Percentiles rank a stretch among this genome's conserved stretches.
Evolutionary conservation across 2,113 vertebrate genomes (phyloP).

Genomic region (Dasyprocta punctata): DNA sequence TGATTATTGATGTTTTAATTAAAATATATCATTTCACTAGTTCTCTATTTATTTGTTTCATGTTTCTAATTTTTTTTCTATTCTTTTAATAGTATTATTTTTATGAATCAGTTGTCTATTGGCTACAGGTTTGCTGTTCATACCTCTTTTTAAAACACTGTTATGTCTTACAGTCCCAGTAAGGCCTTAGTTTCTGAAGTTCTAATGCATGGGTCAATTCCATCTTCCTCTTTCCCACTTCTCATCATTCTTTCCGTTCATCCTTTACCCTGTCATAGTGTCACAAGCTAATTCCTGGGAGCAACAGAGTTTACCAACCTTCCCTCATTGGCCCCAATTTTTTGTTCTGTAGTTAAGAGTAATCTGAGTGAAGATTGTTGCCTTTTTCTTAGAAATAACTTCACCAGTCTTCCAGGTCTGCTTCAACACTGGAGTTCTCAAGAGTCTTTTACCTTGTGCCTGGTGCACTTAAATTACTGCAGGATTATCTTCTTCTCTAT

Average conservation of each 20-base stretch:
- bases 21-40: background rate
- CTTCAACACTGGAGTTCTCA: background rate
- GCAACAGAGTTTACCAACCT: background rate
- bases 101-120: background rate
- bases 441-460: background rate
- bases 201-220: background rate
- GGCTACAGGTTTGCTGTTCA: background rate
- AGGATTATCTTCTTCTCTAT: background rate
- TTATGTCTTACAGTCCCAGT: background rate
- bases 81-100: background rate
- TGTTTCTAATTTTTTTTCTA: background rate
- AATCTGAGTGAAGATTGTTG: background rate
- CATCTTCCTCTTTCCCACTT: background rate
- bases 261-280: background rate
- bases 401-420: background rate
- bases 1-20: background rate
- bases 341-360: background rate
- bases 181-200: background rate
- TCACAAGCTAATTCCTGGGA: background rate
- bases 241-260: background rate
- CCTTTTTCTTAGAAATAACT: background rate
- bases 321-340: background rate
- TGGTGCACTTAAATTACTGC: background rate
- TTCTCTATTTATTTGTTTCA: background rate
- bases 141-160: background rate